Base-by-base conservation (phyloP, 2,797 vertebrate species). In the Eleutherodactylus coqui region DNA sequence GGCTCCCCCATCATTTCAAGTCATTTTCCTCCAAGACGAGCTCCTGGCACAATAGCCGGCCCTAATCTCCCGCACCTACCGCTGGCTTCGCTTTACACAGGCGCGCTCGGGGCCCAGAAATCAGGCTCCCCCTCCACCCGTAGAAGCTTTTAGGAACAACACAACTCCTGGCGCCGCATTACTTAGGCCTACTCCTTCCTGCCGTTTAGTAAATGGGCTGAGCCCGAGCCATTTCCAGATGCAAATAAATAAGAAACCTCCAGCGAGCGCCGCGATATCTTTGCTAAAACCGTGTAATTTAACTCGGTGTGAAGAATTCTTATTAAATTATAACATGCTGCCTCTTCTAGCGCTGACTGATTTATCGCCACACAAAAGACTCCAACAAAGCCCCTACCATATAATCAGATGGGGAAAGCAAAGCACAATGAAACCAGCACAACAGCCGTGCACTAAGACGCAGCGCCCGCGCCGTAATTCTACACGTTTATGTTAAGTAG, bases 241-340 rank as follows among this genome's bases (percentile, higher is more conserved):
- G 75, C 47, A 72, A 41, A 64, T 70, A 82, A 64, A 87, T 64
- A 55, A 79, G 75, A 79, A 69, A 64, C 60, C 73, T 51, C 21
- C 53, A 43, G 64, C 69, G n/a, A 73, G 49, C 75, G 53, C 78
- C 75, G 81, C 75, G 86, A 87, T 87, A 84, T 79, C 73, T 53
- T 60, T 75, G 82, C 86, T 79, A 70, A 87, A 76, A 87, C 81
- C 73, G 60, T 87, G 55, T 87, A 84, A 87, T 87, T 84, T 84
- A 87, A 84, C 78, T 41, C 86, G 8, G 86, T 81, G 82, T 76
- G 82, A 80, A 43, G 67, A 80, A 87, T 87, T 87, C 86, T 84
- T 87, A 84, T 87, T 87, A 79, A 87, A 87, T 87, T 84, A 87
- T 87, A 87, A 78, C 69, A 75, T 87, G 77, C 82, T 64, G 82